Base-by-base conservation (phyloP, 2,113 vertebrate species). In the Vidua chalybeata region DNA sequence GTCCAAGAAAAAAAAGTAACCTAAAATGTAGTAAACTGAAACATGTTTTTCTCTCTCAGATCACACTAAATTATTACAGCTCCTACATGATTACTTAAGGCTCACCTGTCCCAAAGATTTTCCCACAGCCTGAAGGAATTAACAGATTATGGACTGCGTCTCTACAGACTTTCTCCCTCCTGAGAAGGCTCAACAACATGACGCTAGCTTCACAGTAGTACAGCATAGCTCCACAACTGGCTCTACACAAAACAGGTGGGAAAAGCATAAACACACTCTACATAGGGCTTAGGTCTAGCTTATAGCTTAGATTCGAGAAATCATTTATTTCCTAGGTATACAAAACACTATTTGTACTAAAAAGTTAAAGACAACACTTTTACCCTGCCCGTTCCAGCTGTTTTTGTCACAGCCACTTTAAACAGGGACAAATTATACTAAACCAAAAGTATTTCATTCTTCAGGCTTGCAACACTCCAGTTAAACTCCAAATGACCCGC, bases 401-500 rank as follows among this genome's bases (percentile, higher is more conserved):
- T 55, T 75, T 63, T 22, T 52, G 8, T 51, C 20, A 45, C 78
- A 71, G 49, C 7, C 52, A 66, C 15, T 28, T 43, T 58, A 67
- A 89, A 77, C 8, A 71, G 26, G 4, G 24, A 81, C 6, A 5
- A 93, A 79, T 28, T 5, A 84, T 9, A 28, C 16, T 10, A 54
- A 31, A 76, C 9, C 11, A 4, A 46, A 87, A 72, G 88, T 52
- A 23, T 33, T 73, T 10, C 15, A 10, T 49, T 61, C 31, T 81
- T 73, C 43, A 74, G 30, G 24, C 18, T 63, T 33, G 28, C 30
- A 82, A 12, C 0, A 0, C 21, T 49, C 11, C 8, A 48, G 22
- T 24, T 76, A 63, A 33, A 12, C 10, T 39, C 13, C 43, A 62
- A 64, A 56, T 24, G 21, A 76, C 26, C 22, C 61, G 6, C 15